Percentiles rank a stretch among this genome's conserved stretches.
Conservation (phyloP, 2,888 invertebrate species). For the Rotaria socialis region DNA sequence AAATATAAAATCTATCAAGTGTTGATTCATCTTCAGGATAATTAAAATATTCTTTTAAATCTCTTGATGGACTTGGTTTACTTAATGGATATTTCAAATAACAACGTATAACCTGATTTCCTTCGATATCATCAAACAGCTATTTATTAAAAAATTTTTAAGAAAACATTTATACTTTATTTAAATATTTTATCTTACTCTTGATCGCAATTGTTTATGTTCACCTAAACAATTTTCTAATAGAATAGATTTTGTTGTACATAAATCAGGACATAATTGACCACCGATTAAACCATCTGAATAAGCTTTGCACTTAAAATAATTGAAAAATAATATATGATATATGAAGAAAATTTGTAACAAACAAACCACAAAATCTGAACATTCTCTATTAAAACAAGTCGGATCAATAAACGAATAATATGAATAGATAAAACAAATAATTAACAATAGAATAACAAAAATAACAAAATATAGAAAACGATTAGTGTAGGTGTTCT, state of each 20-base stretch:
- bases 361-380: not conserved
- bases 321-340: not conserved
- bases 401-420: not conserved
- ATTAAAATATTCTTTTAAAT: not conserved
- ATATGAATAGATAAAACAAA: not conserved
- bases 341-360: not conserved
- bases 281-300: not conserved
- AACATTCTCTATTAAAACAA: constrained; percentile 2
- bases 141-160: not conserved
- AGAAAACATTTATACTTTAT: too few species aligned
- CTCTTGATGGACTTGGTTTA: not conserved
- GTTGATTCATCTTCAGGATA: not conserved
- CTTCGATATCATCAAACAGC: not conserved
- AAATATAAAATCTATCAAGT: not conserved
- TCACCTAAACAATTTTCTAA: not conserved
- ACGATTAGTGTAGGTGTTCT: not conserved
- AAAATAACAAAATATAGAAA: not conserved
- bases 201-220: not conserved
- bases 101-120: not conserved
- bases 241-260: not conserved
- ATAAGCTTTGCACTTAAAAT: not conserved
- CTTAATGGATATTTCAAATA: constrained; percentile 16
- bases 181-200: not conserved
- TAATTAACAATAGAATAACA: not conserved
- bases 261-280: not conserved